Evolutionary conservation across 2,797 vertebrate species (phyloP), one percentile per base, ranked within the genome.

Genomic region (Parotocinclus haroldoi): DNA sequence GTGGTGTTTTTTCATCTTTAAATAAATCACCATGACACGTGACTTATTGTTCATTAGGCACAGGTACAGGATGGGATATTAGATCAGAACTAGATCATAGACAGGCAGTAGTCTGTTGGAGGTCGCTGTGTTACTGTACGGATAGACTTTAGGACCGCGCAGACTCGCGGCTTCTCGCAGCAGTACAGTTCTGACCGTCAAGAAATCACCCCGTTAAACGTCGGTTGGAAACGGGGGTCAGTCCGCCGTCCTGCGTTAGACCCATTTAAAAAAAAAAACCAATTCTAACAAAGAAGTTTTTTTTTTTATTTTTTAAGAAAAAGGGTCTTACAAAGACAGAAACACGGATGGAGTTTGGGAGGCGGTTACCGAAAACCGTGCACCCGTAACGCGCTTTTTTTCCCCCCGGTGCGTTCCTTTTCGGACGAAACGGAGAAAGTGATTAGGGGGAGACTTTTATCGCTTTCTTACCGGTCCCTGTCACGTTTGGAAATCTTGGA

Each of bases 341-440:
- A 71, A 57, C 73, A 67, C 75, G 78, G 65, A 85, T 86, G 84
- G 82, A 84, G 80, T 77, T 39, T 57, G 45, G 66, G 45, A 63
- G 40, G 51, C 66, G 55, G 56, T 67, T 59, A 49, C 60, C 46
- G 49, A 65, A 37, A 75, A 77, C 46, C 76, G 72, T 83, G 82
- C 85, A 69, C 81, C 58, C 78, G 59, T 83, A 63, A 45, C 13
- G 44, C 62, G 72, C 42, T 42, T 73, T 19, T 38, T 63, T 9
- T n/a, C n/a, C n/a, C n/a, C n/a, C n/a, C n/a, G 14, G 17, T 39
- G 64, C 4, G 55, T 60, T 74, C 59, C 66, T 77, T 38, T 14
- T 73, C 71, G 52, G 79, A 12, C 54, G 72, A 66, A 57, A 12
- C 54, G 72, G 68, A 57, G 63, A 78, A 82, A 65, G 52, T 48